Conservation (phyloP, 2,113 vertebrate genomes). For the Cryptotis parvus region DNA sequence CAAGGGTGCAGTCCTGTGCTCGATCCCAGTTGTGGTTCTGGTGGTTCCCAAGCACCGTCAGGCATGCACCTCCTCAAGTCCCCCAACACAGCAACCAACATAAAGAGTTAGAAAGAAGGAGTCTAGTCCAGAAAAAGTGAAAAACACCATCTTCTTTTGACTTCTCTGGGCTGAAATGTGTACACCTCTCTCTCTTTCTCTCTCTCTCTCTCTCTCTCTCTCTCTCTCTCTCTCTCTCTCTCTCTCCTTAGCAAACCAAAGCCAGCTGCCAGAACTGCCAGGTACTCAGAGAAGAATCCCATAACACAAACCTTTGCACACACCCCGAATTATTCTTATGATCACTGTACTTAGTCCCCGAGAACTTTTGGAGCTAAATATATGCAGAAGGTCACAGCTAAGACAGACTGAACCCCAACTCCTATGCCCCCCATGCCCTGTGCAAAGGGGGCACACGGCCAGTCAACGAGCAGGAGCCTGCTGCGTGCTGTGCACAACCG, state of each 20-base stretch:
- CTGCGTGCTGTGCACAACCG: rapidly evolving
- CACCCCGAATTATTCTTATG: neutral
- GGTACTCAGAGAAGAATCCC: conserved; percentile 2
- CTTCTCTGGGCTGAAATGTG: too few relatives aligned
- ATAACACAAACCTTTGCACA: neutral
- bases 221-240: neutral
- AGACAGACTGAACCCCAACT: neutral
- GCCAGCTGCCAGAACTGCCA: neutral
- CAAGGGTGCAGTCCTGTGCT: too few relatives aligned
- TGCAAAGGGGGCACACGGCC: neutral
- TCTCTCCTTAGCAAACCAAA: neutral
- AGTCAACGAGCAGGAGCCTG: neutral
- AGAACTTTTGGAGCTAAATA: neutral
- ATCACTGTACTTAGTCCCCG: neutral
- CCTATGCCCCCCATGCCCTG: neutral
- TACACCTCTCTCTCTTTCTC: neutral
- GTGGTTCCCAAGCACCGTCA: too few relatives aligned
- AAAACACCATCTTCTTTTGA: too few relatives aligned
- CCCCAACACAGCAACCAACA: too few relatives aligned
- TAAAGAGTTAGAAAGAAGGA: too few relatives aligned
- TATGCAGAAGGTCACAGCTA: neutral
- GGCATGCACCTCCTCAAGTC: too few relatives aligned
- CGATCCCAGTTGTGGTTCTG: too few relatives aligned
- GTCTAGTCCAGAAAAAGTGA: too few relatives aligned
- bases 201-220: neutral